Evolutionary conservation across 2,113 vertebrate genomes (phyloP), one percentile per base, ranked within the genome.

Genomic region (Herpailurus yagouaroundi): DNA sequence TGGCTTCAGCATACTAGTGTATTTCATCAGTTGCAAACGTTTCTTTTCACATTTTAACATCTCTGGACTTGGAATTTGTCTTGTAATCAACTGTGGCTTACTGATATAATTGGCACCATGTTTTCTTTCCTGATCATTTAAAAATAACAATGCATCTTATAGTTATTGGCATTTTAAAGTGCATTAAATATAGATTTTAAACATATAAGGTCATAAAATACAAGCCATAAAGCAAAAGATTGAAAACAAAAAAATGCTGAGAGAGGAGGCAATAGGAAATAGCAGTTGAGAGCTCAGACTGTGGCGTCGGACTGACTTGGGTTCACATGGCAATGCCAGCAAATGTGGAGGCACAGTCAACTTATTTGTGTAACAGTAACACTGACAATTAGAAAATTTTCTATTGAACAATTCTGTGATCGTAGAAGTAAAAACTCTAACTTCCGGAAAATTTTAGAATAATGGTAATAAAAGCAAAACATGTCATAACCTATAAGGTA

Each of bases 81-180:
- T 89, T 77, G 33, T 48, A 69, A 57, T 93, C 69, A 41, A 4
- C 48, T 89, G 27, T 76, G 29, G 89, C 15, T 60, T 69, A 31
- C 2, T 57, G 33, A 87, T 73, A 25, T 73, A 52, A 64, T 64
- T 92, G 64, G 3, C 29, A 64, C 79, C 41, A 3, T 80, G 31
- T 80, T 90, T 85, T 84, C 52, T 86, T 85, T 89, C 21, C 50
- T 19, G 55, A 48, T 84, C 19, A 69, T 84, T 85, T 84, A 52
- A 69, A 89, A 71, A 29, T 77, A 52, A 36, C 57, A 68, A 36
- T 64, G 29, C 45, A 80, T 73, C 41, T 80, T 91, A n/a, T 3
- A 89, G 19, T 83, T 96, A 69, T 68, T 68, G 31, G 48, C 48
- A 60, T 89, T 93, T 93, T 50, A 77, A n/a, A 93, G 19, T 68